A percentile compares a stretch with the other conserved stretches of the same genome.
These are phyloP conservation scores for Crossocerus cetratus DNA, from an alignment of 2,888 invertebrate genomes.

Conservation along the genomic window DNA sequence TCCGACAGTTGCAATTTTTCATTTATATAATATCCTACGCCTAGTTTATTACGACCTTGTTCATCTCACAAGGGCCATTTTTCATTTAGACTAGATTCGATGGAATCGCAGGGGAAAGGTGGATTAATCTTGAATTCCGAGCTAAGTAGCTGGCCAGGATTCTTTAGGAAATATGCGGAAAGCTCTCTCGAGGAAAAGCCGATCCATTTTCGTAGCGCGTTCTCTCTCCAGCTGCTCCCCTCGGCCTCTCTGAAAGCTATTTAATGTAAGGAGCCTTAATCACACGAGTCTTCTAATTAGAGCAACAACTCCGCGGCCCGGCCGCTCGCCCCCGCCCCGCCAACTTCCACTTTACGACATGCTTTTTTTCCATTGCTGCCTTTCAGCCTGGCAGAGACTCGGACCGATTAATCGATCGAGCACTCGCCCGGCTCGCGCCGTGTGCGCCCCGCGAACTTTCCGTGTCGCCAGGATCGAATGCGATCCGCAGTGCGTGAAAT, in stretches of 20 bases:
- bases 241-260: not conserved
- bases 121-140: no score
- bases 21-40: no score
- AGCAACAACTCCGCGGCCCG: not conserved
- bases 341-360: no score
- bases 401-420: conserved; percentile 38
- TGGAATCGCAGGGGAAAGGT: no score
- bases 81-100: no score
- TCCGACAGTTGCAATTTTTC: no score
- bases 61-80: no score
- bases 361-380: no score
- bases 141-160: no score
- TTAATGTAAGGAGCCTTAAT: not conserved
- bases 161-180: no score
- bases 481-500: conserved; percentile 45
- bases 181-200: not conserved
- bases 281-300: not conserved
- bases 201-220: not conserved
- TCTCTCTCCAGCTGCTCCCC: not conserved
- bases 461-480: conserved; percentile 20
- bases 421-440: not conserved
- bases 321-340: no score
- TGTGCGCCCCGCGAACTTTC: conserved; percentile 17
- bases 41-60: no score
- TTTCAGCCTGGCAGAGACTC: not conserved